Percentiles rank a stretch among this genome's conserved stretches.
These are phyloP conservation scores for Coleophora deauratella DNA, from an alignment of 2,888 invertebrate species.

Conservation along the genomic window DNA sequence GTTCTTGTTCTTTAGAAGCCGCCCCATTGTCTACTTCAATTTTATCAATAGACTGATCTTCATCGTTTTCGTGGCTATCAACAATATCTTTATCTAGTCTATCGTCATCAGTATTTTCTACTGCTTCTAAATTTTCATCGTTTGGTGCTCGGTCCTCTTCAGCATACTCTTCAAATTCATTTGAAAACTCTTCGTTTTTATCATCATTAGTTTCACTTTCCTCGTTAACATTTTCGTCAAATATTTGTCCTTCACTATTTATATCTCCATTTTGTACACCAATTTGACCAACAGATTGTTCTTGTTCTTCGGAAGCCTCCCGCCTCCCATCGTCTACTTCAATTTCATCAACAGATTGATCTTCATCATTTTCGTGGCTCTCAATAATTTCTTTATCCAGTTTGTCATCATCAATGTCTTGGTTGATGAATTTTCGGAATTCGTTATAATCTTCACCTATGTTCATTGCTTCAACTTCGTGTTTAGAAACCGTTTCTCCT, in stretches of 20 bases:
- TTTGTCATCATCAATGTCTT: background rate
- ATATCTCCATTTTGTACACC: background rate
- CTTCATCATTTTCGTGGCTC: background rate
- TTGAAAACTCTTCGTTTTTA: conserved; percentile 3
- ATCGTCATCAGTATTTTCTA: background rate
- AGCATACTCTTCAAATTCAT: background rate
- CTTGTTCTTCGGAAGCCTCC: background rate
- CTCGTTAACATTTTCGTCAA: background rate
- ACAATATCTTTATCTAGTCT: too few relatives aligned
- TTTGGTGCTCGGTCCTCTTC: background rate
- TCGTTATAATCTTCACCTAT: background rate
- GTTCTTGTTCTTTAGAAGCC: background rate
- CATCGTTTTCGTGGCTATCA: too few relatives aligned
- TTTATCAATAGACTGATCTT: background rate
- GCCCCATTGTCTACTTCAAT: too few relatives aligned
- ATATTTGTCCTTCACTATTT: too few relatives aligned
- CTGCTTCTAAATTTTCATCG: background rate
- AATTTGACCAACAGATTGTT: background rate
- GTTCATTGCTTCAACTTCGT: background rate
- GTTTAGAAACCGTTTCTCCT: too few relatives aligned
- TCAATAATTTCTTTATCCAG: too few relatives aligned
- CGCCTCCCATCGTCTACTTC: background rate
- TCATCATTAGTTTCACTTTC: background rate
- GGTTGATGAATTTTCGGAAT: background rate
- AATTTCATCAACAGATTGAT: background rate